Evolutionary conservation across 1,140 invertebrate genomes (phyloP).

Genomic region (Drosophila oshimai): DNA sequence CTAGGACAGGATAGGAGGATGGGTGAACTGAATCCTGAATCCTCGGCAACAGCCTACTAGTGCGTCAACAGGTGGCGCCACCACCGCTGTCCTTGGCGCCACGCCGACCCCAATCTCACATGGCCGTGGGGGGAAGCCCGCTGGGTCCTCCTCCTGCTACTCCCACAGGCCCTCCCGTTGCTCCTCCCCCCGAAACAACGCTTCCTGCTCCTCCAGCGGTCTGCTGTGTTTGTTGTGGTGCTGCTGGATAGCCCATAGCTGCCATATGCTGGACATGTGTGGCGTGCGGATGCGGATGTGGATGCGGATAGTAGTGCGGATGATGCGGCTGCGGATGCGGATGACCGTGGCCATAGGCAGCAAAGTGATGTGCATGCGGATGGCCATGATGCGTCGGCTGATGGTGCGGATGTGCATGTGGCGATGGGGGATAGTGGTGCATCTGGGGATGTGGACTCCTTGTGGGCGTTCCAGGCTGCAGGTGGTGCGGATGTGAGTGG

Average conservation of each 20-base stretch:
- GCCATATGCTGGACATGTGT: constrained; percentile 61
- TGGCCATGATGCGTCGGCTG: constrained; percentile 38
- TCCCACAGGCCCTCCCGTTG: constrained; percentile 19
- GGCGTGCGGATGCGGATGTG: constrained; percentile 29
- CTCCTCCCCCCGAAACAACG: constrained; percentile 9
- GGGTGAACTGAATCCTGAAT: constrained; percentile 8
- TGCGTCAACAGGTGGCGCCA: constrained; percentile 79
- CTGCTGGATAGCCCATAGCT: constrained; percentile 60
- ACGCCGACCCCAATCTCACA: constrained; percentile 76
- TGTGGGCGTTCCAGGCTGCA: constrained; percentile 47
- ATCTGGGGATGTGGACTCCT: constrained; percentile 39
- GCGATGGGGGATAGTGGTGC: constrained; percentile 36
- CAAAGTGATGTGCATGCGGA: constrained; percentile 46
- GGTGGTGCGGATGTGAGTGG: constrained; percentile 54
- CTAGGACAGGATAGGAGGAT: constrained; percentile 9
- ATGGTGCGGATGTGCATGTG: constrained; percentile 29
- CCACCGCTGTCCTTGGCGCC: constrained; percentile 61
- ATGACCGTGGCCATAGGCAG: constrained; percentile 44
- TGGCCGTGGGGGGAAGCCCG: constrained; percentile 16
- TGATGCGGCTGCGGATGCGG: constrained; percentile 39
- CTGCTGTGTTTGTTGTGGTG: constrained; percentile 25
- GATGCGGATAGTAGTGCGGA: constrained; percentile 42
- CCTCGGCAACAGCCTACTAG: constrained; percentile 45
- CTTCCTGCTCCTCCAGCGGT: constrained; percentile 28
- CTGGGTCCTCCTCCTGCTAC: constrained; percentile 15